phyloP scores from a whole-genome alignment of 2,797 vertebrate genomes.

The Syngnathus rostellatus region DNA sequence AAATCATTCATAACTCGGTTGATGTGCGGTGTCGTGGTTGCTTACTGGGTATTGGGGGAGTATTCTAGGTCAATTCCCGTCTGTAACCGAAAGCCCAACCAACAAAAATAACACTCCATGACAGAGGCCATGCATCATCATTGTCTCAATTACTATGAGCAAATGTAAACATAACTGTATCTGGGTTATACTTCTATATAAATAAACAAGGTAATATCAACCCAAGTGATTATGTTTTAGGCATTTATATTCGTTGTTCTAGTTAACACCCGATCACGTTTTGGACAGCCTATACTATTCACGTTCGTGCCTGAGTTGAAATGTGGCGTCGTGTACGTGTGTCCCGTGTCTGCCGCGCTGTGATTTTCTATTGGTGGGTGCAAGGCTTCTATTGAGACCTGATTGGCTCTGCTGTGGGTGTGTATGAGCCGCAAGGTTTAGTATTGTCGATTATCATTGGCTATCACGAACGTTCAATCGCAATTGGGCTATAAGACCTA shows the following conservation, averaged over 20 bases:
- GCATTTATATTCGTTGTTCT: background rate
- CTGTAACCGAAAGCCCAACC: background rate
- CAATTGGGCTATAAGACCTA: slow-evolving; percentile 34
- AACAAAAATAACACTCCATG: background rate
- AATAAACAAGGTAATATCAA: too few species aligned
- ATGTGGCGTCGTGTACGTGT: slow-evolving; percentile 25
- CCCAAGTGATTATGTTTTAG: background rate
- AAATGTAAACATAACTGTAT: background rate
- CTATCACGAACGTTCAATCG: fast-evolving
- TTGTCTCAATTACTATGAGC: background rate
- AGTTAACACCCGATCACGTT: background rate
- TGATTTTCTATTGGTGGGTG: slow-evolving; percentile 75
- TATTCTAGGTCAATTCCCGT: slow-evolving; percentile 36
- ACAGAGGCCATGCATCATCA: background rate
- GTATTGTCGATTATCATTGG: slow-evolving; percentile 44
- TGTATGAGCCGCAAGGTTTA: slow-evolving; percentile 41
- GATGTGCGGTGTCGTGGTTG: slow-evolving; percentile 12
- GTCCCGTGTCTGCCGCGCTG: slow-evolving; percentile 71
- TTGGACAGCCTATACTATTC: background rate
- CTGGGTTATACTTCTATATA: background rate
- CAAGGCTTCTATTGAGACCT: background rate
- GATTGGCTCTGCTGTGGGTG: slow-evolving; percentile 69
- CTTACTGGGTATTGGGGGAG: slow-evolving; percentile 16
- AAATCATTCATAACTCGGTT: background rate
- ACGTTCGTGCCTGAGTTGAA: slow-evolving; percentile 15